Conservation (phyloP, 2,113 vertebrate species). For the Tetraodon nigroviridis region DNA sequence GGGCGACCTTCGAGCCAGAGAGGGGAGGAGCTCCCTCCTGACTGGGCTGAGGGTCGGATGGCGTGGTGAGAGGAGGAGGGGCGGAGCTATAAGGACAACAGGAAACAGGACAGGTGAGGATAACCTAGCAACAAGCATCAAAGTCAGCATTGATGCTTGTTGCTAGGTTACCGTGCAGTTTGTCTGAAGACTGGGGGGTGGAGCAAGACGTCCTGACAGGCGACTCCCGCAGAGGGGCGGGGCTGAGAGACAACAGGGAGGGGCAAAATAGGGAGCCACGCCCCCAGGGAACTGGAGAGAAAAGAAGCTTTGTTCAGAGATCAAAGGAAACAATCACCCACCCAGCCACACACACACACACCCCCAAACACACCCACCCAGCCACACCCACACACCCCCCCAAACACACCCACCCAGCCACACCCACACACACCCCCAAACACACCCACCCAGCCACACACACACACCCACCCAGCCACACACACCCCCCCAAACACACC, state of each 20-base stretch:
- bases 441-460: no score
- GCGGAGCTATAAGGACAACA: conserved; percentile 35
- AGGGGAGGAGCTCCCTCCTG: conserved; percentile 54
- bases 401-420: no score
- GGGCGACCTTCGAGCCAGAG: conserved; percentile 55
- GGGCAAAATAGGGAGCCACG: conserved; percentile 82
- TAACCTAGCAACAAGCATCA: no score
- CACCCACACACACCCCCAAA: no score
- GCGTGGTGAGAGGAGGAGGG: conserved; percentile 44
- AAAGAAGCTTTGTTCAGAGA: no score
- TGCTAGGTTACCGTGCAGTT: conserved; percentile 77
- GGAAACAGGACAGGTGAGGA: background rate
- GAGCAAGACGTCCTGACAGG: conserved; percentile 84
- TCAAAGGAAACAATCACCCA: no score
- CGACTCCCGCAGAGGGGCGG: conserved; percentile 74
- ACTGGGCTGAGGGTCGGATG: conserved; percentile 53
- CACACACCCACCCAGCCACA: no score
- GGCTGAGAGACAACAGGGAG: conserved; percentile 65
- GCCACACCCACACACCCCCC: no score
- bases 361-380: no score
- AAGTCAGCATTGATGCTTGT: background rate
- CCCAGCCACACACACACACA: no score
- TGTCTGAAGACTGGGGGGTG: conserved; percentile 82
- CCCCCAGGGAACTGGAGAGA: conserved; percentile 82
- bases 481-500: no score